phyloP scores from a whole-genome alignment of 2,888 invertebrate species.

The Hipparchia sbordonii region DNA sequence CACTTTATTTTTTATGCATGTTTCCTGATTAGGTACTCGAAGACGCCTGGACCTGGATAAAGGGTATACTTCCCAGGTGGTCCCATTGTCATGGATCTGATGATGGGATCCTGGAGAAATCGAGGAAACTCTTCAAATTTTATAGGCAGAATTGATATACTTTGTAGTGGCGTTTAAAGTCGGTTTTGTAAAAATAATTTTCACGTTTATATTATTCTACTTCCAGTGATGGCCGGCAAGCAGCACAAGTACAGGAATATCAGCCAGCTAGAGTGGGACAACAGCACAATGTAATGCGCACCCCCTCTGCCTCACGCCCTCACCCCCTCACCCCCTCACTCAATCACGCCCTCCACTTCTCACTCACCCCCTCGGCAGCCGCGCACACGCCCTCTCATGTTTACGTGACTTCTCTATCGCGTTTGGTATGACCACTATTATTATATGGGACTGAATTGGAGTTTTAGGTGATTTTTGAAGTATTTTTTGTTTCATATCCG shows the following conservation, averaged over 20 bases:
- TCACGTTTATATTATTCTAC: too few species aligned
- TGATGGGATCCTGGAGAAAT: too few species aligned
- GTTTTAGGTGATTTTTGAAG: not conserved
- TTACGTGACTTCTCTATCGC: not conserved
- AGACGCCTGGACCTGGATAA: too few species aligned
- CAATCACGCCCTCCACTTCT: slow-evolving; percentile 31
- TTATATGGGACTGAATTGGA: not conserved
- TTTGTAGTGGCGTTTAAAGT: too few species aligned
- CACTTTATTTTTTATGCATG: too few species aligned
- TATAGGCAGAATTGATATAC: too few species aligned
- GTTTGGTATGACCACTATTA: slow-evolving; percentile 2
- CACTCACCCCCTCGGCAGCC: slow-evolving; percentile 18
- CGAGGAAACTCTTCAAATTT: too few species aligned
- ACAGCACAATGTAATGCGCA: slow-evolving; percentile 87
- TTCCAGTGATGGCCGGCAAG: slow-evolving; percentile 74
- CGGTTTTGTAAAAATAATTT: too few species aligned
- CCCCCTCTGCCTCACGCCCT: slow-evolving; percentile 38
- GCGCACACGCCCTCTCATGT: not conserved
- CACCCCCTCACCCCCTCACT: slow-evolving; percentile 31
- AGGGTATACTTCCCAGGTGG: too few species aligned
- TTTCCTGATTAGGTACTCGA: too few species aligned
- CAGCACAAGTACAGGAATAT: slow-evolving; percentile 87
- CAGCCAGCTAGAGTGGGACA: slow-evolving; percentile 90
- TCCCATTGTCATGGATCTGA: too few species aligned
- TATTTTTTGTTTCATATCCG: not conserved